Conservation (phyloP, 2,888 invertebrate genomes). For the Tenthredo mesomela region DNA sequence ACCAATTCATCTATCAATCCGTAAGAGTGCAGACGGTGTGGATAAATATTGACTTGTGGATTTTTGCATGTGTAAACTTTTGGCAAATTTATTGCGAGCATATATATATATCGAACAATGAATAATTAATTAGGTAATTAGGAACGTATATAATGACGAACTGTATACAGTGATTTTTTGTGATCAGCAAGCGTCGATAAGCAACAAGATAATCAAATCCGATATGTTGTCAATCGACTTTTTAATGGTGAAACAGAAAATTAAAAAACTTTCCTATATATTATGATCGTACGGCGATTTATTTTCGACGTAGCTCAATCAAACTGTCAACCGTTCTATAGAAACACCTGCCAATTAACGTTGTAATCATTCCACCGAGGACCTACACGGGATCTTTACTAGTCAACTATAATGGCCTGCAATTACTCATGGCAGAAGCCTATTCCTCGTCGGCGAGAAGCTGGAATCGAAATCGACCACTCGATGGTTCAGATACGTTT, state of each 20-base stretch:
- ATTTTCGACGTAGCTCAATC: constrained; percentile 13
- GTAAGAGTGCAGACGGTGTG: background rate
- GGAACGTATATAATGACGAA: background rate
- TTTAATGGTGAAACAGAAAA: background rate
- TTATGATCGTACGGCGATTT: background rate
- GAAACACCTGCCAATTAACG: constrained; percentile 10
- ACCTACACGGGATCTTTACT: background rate
- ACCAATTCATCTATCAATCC: background rate
- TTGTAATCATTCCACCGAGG: background rate
- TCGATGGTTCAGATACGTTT: background rate
- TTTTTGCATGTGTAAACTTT: background rate
- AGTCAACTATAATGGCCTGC: background rate
- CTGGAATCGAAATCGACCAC: background rate
- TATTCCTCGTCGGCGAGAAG: background rate
- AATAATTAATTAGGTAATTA: background rate
- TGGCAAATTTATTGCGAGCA: background rate
- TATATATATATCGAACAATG: background rate
- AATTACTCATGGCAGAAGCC: background rate
- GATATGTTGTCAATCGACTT: background rate
- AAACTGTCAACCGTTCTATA: constrained; percentile 9
- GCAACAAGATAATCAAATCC: background rate
- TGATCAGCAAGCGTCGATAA: background rate
- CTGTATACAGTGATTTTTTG: background rate
- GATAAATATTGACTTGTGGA: background rate
- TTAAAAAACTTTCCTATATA: background rate